Conservation (phyloP, 2,888 invertebrate species). For the Paralinhomoeus sp. region DNA sequence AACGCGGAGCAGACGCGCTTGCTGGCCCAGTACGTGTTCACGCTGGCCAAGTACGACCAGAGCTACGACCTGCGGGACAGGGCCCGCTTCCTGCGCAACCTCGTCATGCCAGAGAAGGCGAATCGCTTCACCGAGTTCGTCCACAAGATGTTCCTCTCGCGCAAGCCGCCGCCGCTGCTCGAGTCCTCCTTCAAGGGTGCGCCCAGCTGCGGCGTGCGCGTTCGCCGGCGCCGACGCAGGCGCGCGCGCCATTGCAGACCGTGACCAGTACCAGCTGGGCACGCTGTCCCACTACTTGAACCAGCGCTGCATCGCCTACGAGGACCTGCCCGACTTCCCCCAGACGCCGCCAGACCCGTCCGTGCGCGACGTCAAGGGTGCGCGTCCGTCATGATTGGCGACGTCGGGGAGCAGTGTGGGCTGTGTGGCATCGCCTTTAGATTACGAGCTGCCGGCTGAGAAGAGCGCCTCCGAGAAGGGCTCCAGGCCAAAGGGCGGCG, state of each 20-base stretch:
- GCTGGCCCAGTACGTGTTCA: slow-evolving; percentile 74
- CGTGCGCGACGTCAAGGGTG: no score
- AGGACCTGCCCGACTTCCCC: slow-evolving; percentile 63
- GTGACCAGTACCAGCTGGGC: slow-evolving; percentile 70
- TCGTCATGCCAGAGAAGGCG: slow-evolving; percentile 40
- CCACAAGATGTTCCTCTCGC: slow-evolving; percentile 59
- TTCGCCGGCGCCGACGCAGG: no score
- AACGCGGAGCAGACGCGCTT: slow-evolving; percentile 61
- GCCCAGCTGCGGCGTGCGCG: no score
- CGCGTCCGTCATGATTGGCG: no score
- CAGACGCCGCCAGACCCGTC: slow-evolving; percentile 41
- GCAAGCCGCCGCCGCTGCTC: slow-evolving; percentile 75
- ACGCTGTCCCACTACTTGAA: slow-evolving; percentile 84
- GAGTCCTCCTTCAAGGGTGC: slow-evolving; percentile 40
- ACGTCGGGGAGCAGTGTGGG: no score
- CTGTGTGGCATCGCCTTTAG: no score
- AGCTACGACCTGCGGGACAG: slow-evolving; percentile 84
- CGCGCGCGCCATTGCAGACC: slow-evolving; percentile 33
- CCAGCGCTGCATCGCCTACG: slow-evolving; percentile 58
- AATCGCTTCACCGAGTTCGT: slow-evolving; percentile 32
- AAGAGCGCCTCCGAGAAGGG: slow-evolving; percentile 8
- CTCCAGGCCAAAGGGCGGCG: no score
- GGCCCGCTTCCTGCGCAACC: slow-evolving; percentile 60
- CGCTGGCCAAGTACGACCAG: slow-evolving; percentile 76
- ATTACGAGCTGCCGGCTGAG: no score